Percentiles rank a stretch among this genome's conserved stretches.
These are phyloP conservation scores for Parazoanthus atlanticus DNA, from an alignment of 92 coral and sea anemone genomes.

Conservation along the genomic window DNA sequence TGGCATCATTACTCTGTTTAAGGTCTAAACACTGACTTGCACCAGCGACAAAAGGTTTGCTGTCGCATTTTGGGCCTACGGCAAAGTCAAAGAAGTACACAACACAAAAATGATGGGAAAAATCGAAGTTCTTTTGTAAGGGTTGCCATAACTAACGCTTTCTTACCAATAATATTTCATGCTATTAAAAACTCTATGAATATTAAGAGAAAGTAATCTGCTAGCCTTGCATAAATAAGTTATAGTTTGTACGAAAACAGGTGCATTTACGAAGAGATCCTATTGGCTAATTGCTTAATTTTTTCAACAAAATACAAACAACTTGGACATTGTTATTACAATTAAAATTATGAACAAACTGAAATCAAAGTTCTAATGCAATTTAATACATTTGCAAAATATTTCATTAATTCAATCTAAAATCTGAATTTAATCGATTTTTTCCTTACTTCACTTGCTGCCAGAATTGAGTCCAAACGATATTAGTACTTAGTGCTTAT, in stretches of 20 bases:
- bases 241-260: background rate
- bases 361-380: background rate
- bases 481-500: too few relatives aligned
- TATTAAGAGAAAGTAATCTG: background rate
- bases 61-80: background rate
- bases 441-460: too few relatives aligned
- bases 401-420: background rate
- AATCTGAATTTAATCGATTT: too few relatives aligned
- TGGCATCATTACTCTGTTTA: too few relatives aligned
- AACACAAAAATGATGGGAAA: background rate
- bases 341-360: background rate
- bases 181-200: background rate
- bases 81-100: background rate
- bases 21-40: background rate
- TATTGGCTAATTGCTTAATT: background rate
- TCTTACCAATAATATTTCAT: background rate
- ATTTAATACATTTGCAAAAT: background rate
- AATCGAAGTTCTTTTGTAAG: background rate
- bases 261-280: background rate
- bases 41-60: background rate
- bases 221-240: too few relatives aligned
- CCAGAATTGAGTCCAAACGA: too few relatives aligned
- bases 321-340: background rate
- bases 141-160: background rate
- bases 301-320: background rate